These are phyloP conservation scores for Sebastes dallii DNA, from an alignment of 2,797 vertebrate species.

Conservation along the genomic window DNA sequence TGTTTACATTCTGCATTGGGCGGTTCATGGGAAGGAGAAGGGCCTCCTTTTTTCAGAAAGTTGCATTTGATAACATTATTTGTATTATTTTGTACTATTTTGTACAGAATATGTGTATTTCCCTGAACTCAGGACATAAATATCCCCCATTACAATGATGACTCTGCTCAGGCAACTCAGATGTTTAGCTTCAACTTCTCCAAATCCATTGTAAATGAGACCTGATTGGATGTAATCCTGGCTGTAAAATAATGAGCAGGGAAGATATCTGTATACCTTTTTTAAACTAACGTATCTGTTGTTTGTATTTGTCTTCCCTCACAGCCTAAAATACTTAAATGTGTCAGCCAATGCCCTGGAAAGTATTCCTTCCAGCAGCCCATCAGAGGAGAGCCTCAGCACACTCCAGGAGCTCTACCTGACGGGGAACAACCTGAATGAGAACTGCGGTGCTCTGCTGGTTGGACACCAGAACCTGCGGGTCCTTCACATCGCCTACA, in stretches of 20 bases:
- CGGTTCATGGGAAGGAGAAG: not conserved
- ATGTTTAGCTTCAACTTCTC: not conserved
- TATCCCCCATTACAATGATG: not conserved
- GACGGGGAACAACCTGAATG: conserved; percentile 90
- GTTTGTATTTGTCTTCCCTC: conserved; percentile 25
- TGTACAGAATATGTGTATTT: not conserved
- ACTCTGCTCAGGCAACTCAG: not conserved
- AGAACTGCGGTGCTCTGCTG: conserved; percentile 90
- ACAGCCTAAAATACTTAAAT: conserved; percentile 94
- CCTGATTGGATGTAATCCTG: not conserved
- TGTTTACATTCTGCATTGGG: not conserved
- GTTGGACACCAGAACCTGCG: conserved; percentile 90
- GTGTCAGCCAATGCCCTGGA: conserved; percentile 93
- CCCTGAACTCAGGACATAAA: not conserved
- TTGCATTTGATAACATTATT: not conserved
- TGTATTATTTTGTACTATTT: not conserved
- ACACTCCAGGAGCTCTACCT: conserved; percentile 94
- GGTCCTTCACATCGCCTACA: conserved; percentile 93
- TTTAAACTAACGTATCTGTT: not conserved
- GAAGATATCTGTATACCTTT: not conserved
- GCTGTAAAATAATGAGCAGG: not conserved
- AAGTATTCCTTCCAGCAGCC: conserved; percentile 86
- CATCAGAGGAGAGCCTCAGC: conserved; percentile 91
- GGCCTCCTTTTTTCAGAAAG: not conserved
- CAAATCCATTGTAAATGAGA: not conserved